A percentile compares a stretch with the other conserved stretches of the same genome.
These are phyloP conservation scores for Dinomys branickii DNA, from an alignment of 2,113 vertebrate genomes.

Conservation along the genomic window DNA sequence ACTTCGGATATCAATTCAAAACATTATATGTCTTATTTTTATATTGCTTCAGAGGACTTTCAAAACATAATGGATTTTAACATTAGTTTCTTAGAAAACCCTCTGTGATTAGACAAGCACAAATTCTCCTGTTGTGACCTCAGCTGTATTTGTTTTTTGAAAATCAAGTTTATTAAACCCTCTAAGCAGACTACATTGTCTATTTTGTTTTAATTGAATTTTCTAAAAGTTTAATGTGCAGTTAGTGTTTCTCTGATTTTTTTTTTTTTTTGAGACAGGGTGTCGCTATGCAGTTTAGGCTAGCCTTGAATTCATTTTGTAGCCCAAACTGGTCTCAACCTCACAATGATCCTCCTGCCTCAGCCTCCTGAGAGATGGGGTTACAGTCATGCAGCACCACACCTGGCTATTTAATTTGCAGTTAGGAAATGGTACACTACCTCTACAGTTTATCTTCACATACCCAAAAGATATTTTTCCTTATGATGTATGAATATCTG, in stretches of 20 bases:
- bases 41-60: slow-evolving; percentile 30
- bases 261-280: too few species aligned
- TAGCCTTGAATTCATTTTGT: too few species aligned
- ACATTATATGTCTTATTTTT: slow-evolving; percentile 15
- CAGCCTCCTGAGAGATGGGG: too few species aligned
- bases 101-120: not conserved
- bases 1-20: slow-evolving; percentile 55
- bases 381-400: too few species aligned
- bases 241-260: not conserved
- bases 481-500: not conserved
- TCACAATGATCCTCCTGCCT: too few species aligned
- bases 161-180: not conserved
- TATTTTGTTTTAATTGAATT: not conserved
- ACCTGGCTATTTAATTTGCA: not conserved
- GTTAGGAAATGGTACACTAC: not conserved
- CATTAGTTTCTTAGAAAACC: slow-evolving; percentile 38
- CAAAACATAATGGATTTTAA: slow-evolving; percentile 52
- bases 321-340: too few species aligned
- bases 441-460: slow-evolving; percentile 37
- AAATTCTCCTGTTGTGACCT: not conserved
- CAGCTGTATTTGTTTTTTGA: not conserved
- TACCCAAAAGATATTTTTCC: not conserved
- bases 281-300: too few species aligned
- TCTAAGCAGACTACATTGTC: slow-evolving; percentile 15
- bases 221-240: slow-evolving; percentile 4